Conservation (phyloP, 2,888 invertebrate species). For the Agonopterix arenella region DNA sequence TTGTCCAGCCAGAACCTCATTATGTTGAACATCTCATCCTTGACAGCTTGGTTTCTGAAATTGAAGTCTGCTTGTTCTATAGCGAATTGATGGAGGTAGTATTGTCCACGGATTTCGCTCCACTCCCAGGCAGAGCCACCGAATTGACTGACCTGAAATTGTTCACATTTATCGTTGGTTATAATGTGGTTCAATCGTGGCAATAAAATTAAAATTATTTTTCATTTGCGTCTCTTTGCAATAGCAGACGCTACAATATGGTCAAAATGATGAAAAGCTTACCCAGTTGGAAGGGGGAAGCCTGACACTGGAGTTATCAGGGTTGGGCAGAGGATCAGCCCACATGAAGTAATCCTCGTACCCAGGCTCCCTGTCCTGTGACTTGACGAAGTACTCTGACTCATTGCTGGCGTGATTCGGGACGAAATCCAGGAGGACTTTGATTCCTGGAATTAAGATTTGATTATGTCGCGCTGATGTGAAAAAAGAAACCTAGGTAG, state of each 20-base stretch:
- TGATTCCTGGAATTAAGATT: constrained; percentile 42
- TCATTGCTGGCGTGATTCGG: constrained; percentile 84
- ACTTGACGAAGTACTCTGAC: constrained; percentile 88
- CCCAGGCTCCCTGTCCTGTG: constrained; percentile 74
- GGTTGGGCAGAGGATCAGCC: constrained; percentile 75
- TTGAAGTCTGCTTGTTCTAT: constrained; percentile 82
- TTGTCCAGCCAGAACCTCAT: constrained; percentile 84
- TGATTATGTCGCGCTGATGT: neutral
- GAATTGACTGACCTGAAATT: constrained; percentile 65
- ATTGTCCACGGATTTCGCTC: constrained; percentile 78
- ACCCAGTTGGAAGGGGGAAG: constrained; percentile 76
- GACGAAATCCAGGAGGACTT: constrained; percentile 81
- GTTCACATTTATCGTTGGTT: neutral
- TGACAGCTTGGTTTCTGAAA: constrained; percentile 75
- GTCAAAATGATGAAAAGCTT: neutral
- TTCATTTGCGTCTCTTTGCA: neutral
- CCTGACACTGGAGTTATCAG: constrained; percentile 35
- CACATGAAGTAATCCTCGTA: constrained; percentile 88
- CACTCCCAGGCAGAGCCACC: constrained; percentile 84
- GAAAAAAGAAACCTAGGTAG: too few relatives aligned
- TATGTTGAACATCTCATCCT: constrained; percentile 74
- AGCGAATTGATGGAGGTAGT: constrained; percentile 82
- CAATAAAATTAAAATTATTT: neutral
- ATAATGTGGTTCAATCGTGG: neutral
- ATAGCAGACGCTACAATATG: neutral